These are phyloP conservation scores for Lasioglossum zephyrum DNA, from an alignment of 2,888 invertebrate species.

Conservation along the genomic window DNA sequence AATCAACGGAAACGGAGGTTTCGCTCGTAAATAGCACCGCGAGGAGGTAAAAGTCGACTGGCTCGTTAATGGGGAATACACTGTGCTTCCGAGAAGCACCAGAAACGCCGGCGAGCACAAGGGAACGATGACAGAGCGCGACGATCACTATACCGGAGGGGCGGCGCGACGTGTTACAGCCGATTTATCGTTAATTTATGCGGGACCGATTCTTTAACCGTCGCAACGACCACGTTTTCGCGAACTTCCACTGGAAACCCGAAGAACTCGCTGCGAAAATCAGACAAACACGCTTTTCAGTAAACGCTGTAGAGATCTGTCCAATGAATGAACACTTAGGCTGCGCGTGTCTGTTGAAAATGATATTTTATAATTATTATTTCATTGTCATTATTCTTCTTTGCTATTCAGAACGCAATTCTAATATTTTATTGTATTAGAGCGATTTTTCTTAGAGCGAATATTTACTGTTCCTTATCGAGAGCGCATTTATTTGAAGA, in stretches of 20 bases:
- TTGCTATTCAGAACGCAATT: too few relatives aligned
- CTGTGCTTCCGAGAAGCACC: slow-evolving; percentile 34
- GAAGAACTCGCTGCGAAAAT: not conserved
- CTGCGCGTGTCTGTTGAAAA: too few relatives aligned
- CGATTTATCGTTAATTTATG: slow-evolving; percentile 22
- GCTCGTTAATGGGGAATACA: slow-evolving; percentile 53
- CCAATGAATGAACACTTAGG: too few relatives aligned
- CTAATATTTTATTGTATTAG: too few relatives aligned
- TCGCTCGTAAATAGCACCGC: slow-evolving; percentile 44
- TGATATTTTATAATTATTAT: too few relatives aligned
- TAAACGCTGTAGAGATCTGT: not conserved
- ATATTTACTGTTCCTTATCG: too few relatives aligned
- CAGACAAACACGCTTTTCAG: not conserved
- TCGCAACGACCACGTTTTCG: not conserved
- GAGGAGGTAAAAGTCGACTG: slow-evolving; percentile 51
- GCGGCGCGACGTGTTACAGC: not conserved
- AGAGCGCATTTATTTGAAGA: not conserved
- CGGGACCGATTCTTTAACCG: not conserved
- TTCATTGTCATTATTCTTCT: too few relatives aligned
- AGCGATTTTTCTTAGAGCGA: too few relatives aligned
- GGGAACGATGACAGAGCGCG: slow-evolving; percentile 34
- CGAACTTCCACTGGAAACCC: not conserved
- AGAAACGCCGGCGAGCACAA: slow-evolving; percentile 1
- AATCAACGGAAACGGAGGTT: slow-evolving; percentile 37
- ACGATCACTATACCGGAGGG: slow-evolving; percentile 32